These are phyloP conservation scores for Sebastes oblongus DNA, from an alignment of 2,797 vertebrate genomes.

Conservation along the genomic window DNA sequence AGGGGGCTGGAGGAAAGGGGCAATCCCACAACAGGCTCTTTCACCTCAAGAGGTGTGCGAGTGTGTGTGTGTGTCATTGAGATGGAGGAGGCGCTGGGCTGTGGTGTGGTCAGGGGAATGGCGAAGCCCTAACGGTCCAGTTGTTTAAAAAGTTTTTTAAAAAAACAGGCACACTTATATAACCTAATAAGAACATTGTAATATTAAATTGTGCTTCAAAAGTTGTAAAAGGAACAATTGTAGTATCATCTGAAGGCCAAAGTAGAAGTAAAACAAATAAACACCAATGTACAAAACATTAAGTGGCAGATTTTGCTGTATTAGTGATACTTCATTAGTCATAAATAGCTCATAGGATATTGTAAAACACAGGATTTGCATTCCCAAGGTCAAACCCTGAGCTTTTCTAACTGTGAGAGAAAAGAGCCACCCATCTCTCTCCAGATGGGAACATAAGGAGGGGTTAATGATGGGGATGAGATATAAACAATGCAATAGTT, in stretches of 20 bases:
- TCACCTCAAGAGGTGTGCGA: conserved; percentile 76
- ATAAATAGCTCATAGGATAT: background rate
- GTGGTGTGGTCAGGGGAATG: conserved; percentile 63
- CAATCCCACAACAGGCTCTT: conserved; percentile 73
- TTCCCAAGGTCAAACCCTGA: background rate
- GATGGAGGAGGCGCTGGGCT: conserved; percentile 50
- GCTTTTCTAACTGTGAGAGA: background rate
- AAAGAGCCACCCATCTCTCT: background rate
- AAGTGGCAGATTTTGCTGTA: background rate
- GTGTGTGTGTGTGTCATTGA: conserved; percentile 44
- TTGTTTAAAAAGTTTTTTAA: conserved; percentile 49
- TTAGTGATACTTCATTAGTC: background rate
- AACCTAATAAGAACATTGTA: background rate
- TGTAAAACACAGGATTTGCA: background rate
- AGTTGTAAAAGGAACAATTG: background rate
- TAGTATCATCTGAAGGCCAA: background rate
- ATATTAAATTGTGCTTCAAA: background rate
- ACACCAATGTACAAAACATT: background rate
- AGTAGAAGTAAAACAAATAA: background rate
- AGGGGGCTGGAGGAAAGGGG: conserved; percentile 41
- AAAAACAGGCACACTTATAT: conserved; percentile 24
- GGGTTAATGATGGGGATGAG: background rate
- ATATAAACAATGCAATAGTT: conserved; percentile 23
- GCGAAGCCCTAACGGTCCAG: conserved; percentile 64
- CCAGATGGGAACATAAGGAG: conserved; percentile 27